These are phyloP conservation scores for Drosophila recens DNA, from an alignment of 2,888 invertebrate species.

Conservation along the genomic window DNA sequence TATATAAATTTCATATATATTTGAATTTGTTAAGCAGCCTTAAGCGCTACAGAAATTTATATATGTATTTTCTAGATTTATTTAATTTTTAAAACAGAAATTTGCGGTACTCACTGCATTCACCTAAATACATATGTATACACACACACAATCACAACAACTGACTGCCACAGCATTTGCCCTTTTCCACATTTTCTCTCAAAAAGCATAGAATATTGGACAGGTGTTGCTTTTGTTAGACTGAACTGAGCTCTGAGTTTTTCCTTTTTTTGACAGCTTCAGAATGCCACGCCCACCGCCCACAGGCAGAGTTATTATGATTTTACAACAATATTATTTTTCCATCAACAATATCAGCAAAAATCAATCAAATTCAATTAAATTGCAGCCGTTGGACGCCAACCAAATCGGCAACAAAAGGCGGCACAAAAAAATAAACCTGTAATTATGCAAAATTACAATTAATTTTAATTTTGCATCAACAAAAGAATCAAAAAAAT, in stretches of 20 bases:
- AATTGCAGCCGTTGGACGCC: constrained; percentile 60
- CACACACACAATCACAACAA: constrained; percentile 14
- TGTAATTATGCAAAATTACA: constrained; percentile 69
- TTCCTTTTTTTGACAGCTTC: constrained; percentile 23
- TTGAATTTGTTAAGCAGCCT: neutral
- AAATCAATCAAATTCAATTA: constrained; percentile 82
- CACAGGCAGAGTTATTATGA: constrained; percentile 56
- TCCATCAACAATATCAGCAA: constrained; percentile 77
- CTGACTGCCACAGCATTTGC: constrained; percentile 12
- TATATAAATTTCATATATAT: too few relatives aligned
- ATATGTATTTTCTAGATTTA: too few relatives aligned
- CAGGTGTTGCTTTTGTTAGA: constrained; percentile 54
- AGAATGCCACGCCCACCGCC: constrained; percentile 19
- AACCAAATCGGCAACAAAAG: constrained; percentile 36
- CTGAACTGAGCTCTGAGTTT: neutral
- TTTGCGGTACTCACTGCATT: constrained; percentile 18
- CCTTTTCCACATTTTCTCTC: constrained; percentile 16
- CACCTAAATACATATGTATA: neutral
- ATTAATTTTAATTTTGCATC: constrained; percentile 60
- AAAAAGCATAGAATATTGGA: constrained; percentile 15
- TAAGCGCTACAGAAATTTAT: neutral
- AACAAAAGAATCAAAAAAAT: neutral
- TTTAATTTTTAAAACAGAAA: constrained; percentile 14
- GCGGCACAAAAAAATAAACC: constrained; percentile 19
- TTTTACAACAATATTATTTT: constrained; percentile 80